These are phyloP conservation scores for Aviceda subcristata DNA, from an alignment of 2,113 vertebrate genomes.

Conservation along the genomic window DNA sequence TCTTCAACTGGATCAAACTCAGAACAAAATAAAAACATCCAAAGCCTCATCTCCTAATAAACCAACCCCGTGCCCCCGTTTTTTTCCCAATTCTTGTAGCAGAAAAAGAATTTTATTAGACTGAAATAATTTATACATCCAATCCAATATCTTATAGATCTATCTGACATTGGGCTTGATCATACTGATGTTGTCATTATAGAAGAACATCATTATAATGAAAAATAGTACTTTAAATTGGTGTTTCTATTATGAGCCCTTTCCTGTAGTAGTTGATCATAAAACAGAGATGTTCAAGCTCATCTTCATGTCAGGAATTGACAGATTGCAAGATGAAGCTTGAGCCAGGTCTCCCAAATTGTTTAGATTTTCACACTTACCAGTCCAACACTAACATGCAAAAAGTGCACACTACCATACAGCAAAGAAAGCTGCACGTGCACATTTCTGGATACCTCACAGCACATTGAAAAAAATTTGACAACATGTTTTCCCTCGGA, in stretches of 20 bases:
- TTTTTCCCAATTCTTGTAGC: not conserved
- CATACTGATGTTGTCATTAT: not conserved
- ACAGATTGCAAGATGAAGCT: not conserved
- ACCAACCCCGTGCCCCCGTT: rapidly evolving
- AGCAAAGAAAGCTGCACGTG: not conserved
- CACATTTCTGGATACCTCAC: not conserved
- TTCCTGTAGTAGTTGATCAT: not conserved
- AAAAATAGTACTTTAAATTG: conserved; percentile 15
- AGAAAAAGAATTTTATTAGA: not conserved
- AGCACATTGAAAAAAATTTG: not conserved
- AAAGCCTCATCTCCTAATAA: not conserved
- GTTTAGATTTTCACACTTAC: not conserved
- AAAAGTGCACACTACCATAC: not conserved
- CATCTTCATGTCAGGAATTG: not conserved
- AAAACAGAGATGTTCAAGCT: not conserved
- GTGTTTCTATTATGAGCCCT: not conserved
- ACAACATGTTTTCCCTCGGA: not conserved
- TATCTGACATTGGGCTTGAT: not conserved
- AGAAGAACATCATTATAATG: not conserved
- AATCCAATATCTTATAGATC: not conserved
- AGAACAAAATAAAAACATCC: not conserved
- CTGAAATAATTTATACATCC: not conserved
- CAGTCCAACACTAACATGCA: not conserved
- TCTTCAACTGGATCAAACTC: not conserved
- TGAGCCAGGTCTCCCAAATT: not conserved